A percentile compares a stretch with the other conserved stretches of the same genome.
These are phyloP conservation scores for Myiothlypis chrysogaster DNA, from an alignment of 2,797 vertebrate species.

Conservation along the genomic window DNA sequence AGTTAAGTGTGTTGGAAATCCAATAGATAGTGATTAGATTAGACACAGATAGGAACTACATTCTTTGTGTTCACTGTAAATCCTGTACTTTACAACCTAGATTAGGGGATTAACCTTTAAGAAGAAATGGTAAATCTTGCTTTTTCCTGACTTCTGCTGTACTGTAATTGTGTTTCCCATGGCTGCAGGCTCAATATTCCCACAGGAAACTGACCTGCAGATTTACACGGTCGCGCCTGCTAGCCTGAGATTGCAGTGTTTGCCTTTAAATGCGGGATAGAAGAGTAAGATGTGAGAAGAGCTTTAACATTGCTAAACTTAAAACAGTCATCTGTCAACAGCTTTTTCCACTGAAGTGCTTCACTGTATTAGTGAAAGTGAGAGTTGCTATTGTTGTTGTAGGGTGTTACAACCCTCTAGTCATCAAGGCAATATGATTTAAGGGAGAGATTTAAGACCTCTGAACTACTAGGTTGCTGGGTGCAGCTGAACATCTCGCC, in stretches of 20 bases:
- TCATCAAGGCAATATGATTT: not conserved
- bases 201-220: conserved; percentile 56
- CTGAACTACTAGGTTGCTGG: not conserved
- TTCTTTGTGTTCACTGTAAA: conserved; percentile 46
- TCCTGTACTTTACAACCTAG: conserved; percentile 58
- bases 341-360: conserved; percentile 18
- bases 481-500: not conserved
- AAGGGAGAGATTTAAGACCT: not conserved
- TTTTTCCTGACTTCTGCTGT: conserved; percentile 44
- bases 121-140: conserved; percentile 26
- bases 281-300: not conserved
- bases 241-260: conserved; percentile 22
- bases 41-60: conserved; percentile 15
- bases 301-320: conserved; percentile 5
- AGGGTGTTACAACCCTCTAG: not conserved
- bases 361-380: conserved; percentile 7
- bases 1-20: conserved; percentile 43
- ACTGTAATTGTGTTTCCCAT: conserved; percentile 44
- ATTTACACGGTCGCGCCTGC: conserved; percentile 16
- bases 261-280: not conserved
- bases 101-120: conserved; percentile 67
- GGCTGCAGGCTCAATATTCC: conserved; percentile 39
- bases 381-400: conserved; percentile 3
- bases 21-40: conserved; percentile 34
- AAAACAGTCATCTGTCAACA: conserved; percentile 21